Evolutionary conservation across 2,113 vertebrate genomes (phyloP), one percentile per base, ranked within the genome.

Genomic region (Boleophthalmus pectinirostris): DNA sequence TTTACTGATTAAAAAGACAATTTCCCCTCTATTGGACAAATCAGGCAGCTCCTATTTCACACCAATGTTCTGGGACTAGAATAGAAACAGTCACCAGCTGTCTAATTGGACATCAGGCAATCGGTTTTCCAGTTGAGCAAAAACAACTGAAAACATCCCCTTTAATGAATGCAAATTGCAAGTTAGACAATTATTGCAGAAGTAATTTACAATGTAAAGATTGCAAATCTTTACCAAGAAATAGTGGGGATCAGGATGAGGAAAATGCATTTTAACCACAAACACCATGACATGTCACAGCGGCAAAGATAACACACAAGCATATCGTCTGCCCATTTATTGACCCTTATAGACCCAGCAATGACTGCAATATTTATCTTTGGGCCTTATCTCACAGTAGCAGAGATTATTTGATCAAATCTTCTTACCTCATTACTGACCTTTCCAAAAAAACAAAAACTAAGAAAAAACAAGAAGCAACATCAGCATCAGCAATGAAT

Each of bases 31-130:
- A 63, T 35, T 63, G 8, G 60, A 63, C 29, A 63, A n/a, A 38
- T 38, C 16, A 35, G 29, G 29, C 56, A 38, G 16, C 25, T 18
- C 25, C 15, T n/a, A 64, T 64, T 38, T 38, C 38, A 29, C 33
- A 35, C 29, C 29, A 64, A 21, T 2, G 2, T 43, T 43, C 61
- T 64, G 29, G 20, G 10, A 64, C 61, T 21, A 64, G 33, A 64
- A 64, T 64, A 64, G 61, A 18, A 64, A n/a, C 18, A 16, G 60
- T 20, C 33, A 64, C 61, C 33, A 64, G 61, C 61, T 64, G 61
- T 64, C 61, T 64, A 38, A 38, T 64, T 38, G 61, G 61, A 64
- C 35, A 38, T 64, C 33, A 64, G 61, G n/a, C 61, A n/a, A 64
- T 64, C 20, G 29, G 18, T 20, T 38, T 38, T 64, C 9, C 33